A percentile compares a stretch with the other conserved stretches of the same genome.
Evolutionary conservation across 2,888 invertebrate genomes (phyloP).

Genomic region (Stenurella melanura): DNA sequence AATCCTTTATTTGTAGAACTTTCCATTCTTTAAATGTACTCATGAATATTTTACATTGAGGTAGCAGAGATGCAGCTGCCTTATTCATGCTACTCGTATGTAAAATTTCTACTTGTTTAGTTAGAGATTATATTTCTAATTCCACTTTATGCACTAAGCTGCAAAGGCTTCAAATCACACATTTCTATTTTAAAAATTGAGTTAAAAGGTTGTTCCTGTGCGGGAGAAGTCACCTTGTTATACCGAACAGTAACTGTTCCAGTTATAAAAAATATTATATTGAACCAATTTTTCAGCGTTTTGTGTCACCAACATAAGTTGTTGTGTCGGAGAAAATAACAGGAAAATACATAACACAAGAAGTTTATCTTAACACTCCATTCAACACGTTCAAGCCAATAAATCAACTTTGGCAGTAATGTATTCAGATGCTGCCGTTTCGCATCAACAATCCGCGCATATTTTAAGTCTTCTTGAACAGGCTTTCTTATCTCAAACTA

Average conservation of each 20-base stretch:
- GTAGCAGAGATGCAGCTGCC: too few species aligned
- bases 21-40: too few species aligned
- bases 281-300: background rate
- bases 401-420: constrained; percentile 43
- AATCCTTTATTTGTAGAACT: too few species aligned
- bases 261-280: background rate
- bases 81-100: too few species aligned
- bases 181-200: too few species aligned
- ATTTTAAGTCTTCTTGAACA: constrained; percentile 9
- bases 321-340: background rate
- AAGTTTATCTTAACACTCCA: background rate
- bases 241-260: background rate
- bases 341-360: constrained; percentile 7
- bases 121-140: too few species aligned
- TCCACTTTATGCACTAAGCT: too few species aligned
- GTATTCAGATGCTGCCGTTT: constrained; percentile 32
- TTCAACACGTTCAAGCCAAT: constrained; percentile 19
- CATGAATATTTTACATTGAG: too few species aligned
- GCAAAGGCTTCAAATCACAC: too few species aligned
- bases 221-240: too few species aligned
- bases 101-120: too few species aligned
- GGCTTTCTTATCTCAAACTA: background rate
- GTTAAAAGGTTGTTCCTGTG: too few species aligned
- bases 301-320: background rate
- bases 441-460: constrained; percentile 38